Evolutionary conservation across 2,888 invertebrate species (phyloP).

Genomic region (Pollenia griseotomentosa): DNA sequence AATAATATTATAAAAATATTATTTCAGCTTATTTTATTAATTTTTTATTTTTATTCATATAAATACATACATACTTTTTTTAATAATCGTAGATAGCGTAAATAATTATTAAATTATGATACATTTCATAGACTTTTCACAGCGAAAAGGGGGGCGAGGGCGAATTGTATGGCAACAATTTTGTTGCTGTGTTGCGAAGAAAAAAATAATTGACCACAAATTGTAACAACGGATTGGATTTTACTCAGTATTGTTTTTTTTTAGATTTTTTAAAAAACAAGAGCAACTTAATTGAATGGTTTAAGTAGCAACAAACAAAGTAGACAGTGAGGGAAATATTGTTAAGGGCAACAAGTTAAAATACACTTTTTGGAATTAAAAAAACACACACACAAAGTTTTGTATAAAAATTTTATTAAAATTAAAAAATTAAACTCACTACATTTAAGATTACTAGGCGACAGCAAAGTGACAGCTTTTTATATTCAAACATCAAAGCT

Average conservation of each 20-base stretch:
- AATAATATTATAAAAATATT: constrained; percentile 15
- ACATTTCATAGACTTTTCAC: constrained; percentile 17
- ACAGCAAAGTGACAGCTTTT: no score
- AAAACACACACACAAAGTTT: no score
- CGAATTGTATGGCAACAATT: neutral
- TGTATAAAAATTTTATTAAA: no score
- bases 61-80: neutral
- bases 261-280: constrained; percentile 24
- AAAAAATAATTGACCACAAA: constrained; percentile 54
- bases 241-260: neutral
- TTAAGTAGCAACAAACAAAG: neutral
- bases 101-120: constrained; percentile 69
- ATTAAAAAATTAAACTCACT: no score
- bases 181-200: constrained; percentile 5
- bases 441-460: no score
- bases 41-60: constrained; percentile 10
- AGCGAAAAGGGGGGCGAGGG: neutral
- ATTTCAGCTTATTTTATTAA: constrained; percentile 13
- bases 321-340: no score
- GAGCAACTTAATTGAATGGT: constrained; percentile 23
- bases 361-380: no score
- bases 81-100: constrained; percentile 56
- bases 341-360: no score
- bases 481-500: no score
- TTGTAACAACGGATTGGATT: constrained; percentile 48